Conservation (phyloP, 92 coral and sea anemone genomes). For the Virgularia gustaviana region DNA sequence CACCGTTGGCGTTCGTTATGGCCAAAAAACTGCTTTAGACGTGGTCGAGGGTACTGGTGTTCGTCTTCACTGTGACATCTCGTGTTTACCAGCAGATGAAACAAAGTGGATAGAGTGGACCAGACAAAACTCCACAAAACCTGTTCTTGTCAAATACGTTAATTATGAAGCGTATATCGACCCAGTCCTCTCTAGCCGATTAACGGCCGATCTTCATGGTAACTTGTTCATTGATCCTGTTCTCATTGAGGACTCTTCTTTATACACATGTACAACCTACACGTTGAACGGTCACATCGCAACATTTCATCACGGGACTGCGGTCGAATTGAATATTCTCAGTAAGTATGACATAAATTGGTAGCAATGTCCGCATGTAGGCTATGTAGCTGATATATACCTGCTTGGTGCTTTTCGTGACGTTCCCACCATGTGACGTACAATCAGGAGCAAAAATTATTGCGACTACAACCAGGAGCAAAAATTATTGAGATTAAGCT, state of each 20-base stretch:
- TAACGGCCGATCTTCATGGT: conserved; percentile 64
- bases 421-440: no score
- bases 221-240: conserved; percentile 71
- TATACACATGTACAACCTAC: conserved; percentile 75
- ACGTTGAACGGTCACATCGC: conserved; percentile 45
- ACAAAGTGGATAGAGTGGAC: conserved; percentile 69
- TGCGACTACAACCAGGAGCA: no score
- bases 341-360: no score
- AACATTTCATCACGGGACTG: conserved; percentile 65
- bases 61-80: conserved; percentile 3
- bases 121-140: conserved; percentile 63
- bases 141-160: conserved; percentile 77
- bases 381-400: no score
- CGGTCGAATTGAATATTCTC: conserved; percentile 63
- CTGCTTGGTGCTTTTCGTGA: no score
- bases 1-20: no score
- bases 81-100: background rate
- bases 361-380: no score
- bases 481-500: no score
- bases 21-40: background rate
- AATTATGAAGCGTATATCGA: conserved; percentile 70
- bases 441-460: no score
- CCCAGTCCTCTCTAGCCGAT: conserved; percentile 65
- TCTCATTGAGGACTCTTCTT: conserved; percentile 68
- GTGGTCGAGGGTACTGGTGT: conserved; percentile 3